These are phyloP conservation scores for Mormyrops boulengeri DNA, from an alignment of 2,797 vertebrate species.

Conservation along the genomic window DNA sequence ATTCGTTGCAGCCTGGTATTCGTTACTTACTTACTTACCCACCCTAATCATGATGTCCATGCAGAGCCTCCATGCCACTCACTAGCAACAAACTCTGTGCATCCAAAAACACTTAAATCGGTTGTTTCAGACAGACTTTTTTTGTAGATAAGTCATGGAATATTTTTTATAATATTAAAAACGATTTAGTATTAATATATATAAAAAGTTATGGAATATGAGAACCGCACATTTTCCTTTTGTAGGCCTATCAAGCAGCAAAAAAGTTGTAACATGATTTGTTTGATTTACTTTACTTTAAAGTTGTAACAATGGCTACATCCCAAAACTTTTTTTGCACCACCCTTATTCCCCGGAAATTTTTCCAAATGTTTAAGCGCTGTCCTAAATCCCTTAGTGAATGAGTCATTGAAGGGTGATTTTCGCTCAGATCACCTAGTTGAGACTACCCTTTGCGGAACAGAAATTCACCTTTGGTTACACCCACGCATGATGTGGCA, in stretches of 20 bases:
- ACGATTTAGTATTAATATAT: too few relatives aligned
- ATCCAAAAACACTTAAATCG: not conserved
- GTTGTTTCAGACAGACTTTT: not conserved
- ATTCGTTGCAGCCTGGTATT: too few relatives aligned
- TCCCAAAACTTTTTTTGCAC: not conserved
- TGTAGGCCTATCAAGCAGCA: not conserved
- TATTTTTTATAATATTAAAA: too few relatives aligned
- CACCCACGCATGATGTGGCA: not conserved
- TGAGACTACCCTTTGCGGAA: not conserved
- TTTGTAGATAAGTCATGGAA: too few relatives aligned
- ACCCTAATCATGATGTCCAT: too few relatives aligned
- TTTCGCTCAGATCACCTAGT: not conserved
- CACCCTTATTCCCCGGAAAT: not conserved
- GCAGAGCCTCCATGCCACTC: too few relatives aligned
- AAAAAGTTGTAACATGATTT: not conserved
- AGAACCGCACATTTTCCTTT: not conserved
- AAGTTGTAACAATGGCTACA: not conserved
- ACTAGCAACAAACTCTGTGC: not conserved
- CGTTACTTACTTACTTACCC: too few relatives aligned
- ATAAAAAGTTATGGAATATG: not conserved
- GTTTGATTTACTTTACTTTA: not conserved
- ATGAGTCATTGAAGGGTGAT: not conserved
- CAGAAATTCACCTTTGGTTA: not conserved
- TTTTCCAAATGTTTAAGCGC: not conserved
- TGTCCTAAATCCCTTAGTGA: not conserved